Percentiles rank a stretch among this genome's conserved stretches.
Evolutionary conservation across 1,140 invertebrate species (phyloP).

Genomic region (Globodera ellingtonae): DNA sequence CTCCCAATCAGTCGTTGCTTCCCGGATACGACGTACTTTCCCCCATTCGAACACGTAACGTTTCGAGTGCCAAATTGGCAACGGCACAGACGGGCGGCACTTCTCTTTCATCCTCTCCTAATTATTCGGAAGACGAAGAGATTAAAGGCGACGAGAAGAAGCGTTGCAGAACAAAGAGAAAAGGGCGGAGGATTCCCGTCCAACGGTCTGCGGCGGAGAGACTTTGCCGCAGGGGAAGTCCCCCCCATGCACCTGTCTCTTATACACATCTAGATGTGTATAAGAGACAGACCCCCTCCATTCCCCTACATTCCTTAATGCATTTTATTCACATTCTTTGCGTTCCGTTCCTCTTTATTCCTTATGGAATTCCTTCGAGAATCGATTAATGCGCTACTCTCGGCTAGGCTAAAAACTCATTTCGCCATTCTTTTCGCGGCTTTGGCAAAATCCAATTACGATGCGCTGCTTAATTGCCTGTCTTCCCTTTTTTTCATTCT

Average conservation of each 20-base stretch:
- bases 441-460: neutral
- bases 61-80: neutral
- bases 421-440: neutral
- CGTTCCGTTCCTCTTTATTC: neutral
- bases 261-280: too few relatives aligned
- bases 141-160: neutral
- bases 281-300: too few relatives aligned
- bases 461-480: neutral
- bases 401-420: neutral
- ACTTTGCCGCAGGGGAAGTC: constrained; percentile 23
- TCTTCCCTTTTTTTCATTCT: neutral
- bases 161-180: neutral
- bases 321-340: neutral
- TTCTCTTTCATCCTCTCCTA: neutral
- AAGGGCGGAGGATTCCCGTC: neutral
- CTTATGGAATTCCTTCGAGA: neutral
- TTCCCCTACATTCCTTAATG: neutral
- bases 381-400: neutral
- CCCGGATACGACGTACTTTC: neutral
- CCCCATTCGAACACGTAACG: neutral
- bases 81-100: neutral
- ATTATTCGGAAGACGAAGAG: constrained; percentile 18
- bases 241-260: constrained; percentile 20
- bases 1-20: neutral
- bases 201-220: constrained; percentile 5